Percentiles rank a stretch among this genome's conserved stretches.
Conservation (phyloP, 1,140 invertebrate species). For the Leptoteleia sp. region DNA sequence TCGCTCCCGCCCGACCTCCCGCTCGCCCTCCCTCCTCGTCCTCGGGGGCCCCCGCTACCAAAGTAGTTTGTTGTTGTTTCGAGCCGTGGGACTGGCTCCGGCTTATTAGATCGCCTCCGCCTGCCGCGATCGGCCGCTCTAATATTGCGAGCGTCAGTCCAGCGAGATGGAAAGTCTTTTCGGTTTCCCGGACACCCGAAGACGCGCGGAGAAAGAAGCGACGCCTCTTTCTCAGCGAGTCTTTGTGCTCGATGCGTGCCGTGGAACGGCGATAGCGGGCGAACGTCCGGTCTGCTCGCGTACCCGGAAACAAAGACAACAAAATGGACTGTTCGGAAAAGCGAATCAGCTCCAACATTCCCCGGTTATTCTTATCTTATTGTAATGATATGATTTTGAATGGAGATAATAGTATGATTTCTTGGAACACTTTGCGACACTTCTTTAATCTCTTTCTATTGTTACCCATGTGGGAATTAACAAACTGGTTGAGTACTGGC, state of each 20-base stretch:
- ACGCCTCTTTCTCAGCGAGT: conserved; percentile 73
- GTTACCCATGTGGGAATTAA: no score
- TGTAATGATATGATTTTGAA: no score
- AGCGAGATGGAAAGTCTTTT: conserved; percentile 18
- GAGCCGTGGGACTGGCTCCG: conserved; percentile 24
- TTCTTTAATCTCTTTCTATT: no score
- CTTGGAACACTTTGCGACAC: no score
- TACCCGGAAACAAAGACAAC: conserved; percentile 48
- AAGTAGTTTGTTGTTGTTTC: conserved; percentile 32
- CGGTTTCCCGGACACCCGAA: conserved; percentile 12
- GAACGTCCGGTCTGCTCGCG: conserved; percentile 75
- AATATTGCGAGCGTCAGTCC: conserved; percentile 10
- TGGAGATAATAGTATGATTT: no score
- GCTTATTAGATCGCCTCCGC: no score
- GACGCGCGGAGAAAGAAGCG: conserved; percentile 65
- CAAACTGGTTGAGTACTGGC: no score
- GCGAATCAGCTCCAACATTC: not conserved
- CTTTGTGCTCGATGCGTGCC: conserved; percentile 68
- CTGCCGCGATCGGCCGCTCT: conserved; percentile 22
- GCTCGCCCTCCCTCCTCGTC: not conserved
- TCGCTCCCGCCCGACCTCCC: not conserved
- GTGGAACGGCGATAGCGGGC: conserved; percentile 74
- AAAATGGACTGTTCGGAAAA: conserved; percentile 14
- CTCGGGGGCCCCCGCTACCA: conserved; percentile 3
- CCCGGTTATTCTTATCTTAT: no score